Percentiles rank a stretch among this genome's conserved stretches.
Evolutionary conservation across 2,888 invertebrate genomes (phyloP).

Genomic region (Ophion slaviceki): DNA sequence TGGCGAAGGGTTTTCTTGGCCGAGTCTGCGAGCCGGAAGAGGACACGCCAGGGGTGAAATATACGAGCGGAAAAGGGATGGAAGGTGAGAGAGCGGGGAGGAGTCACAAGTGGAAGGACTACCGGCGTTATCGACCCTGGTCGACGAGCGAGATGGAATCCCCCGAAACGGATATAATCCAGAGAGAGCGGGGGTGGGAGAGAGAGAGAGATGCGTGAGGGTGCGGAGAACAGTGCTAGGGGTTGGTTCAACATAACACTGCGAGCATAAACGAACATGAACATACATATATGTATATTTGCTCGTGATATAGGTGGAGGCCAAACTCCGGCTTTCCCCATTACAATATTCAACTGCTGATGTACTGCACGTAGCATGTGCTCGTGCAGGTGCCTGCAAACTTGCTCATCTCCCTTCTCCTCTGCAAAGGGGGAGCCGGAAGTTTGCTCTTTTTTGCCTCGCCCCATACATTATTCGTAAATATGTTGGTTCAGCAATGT

Average conservation of each 20-base stretch:
- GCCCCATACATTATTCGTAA: conserved; percentile 31
- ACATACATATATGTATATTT: conserved; percentile 29
- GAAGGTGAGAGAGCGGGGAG: conserved; percentile 36
- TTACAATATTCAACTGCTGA: conserved; percentile 43
- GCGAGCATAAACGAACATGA: conserved; percentile 29
- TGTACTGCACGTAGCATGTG: conserved; percentile 42
- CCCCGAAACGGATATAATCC: conserved; percentile 39
- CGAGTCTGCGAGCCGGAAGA: conserved; percentile 40
- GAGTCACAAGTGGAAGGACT: conserved; percentile 60
- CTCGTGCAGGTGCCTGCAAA: conserved; percentile 47
- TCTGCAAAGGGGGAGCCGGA: background rate
- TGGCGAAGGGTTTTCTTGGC: conserved; percentile 51
- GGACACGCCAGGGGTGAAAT: conserved; percentile 37
- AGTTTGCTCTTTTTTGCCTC: background rate
- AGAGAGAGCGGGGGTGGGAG: conserved; percentile 46
- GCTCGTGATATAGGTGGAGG: conserved; percentile 4
- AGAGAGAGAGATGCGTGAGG: conserved; percentile 41
- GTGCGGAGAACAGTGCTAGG: conserved; percentile 49
- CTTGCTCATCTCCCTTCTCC: conserved; percentile 9
- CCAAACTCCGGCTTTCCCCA: conserved; percentile 28
- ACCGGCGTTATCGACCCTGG: conserved; percentile 63
- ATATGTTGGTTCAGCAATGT: conserved; percentile 41
- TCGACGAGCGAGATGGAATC: conserved; percentile 55
- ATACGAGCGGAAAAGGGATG: conserved; percentile 43
- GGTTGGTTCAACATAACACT: conserved; percentile 55